Conservation (phyloP, 2,888 invertebrate species). For the Acanthosepion pharaonis region DNA sequence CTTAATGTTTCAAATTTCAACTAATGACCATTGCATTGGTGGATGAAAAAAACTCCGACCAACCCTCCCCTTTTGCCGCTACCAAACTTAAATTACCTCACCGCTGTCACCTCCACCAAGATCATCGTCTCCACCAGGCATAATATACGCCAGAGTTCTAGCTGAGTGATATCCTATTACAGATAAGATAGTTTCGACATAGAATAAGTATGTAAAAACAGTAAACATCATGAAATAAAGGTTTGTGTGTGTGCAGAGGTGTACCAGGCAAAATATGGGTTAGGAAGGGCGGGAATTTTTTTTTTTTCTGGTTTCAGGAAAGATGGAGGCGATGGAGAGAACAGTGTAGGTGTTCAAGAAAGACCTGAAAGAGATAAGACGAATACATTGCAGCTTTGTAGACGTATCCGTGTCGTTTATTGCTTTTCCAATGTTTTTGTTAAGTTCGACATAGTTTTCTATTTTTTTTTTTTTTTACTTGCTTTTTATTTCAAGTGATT, state of each 20-base stretch:
- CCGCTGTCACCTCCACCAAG: not conserved
- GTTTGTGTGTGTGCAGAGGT: not conserved
- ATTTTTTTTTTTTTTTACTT: not conserved
- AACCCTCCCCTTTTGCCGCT: not conserved
- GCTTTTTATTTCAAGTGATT: not conserved
- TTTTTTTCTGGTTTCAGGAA: not conserved
- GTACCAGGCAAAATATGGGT: not conserved
- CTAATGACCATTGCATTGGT: not conserved
- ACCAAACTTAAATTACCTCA: not conserved
- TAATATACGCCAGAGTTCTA: not conserved
- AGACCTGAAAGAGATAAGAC: not conserved
- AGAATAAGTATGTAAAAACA: constrained; percentile 8
- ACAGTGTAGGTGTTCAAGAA: not conserved
- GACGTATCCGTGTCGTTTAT: constrained; percentile 18
- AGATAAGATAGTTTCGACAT: constrained; percentile 6
- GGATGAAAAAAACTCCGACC: not conserved
- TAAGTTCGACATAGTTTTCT: not conserved
- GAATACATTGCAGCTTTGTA: constrained; percentile 15
- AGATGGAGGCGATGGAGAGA: not conserved
- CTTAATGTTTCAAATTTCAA: not conserved
- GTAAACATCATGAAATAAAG: not conserved
- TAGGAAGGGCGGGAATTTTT: not conserved
- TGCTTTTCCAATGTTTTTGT: not conserved
- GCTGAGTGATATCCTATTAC: not conserved
- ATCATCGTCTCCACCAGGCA: not conserved